Evolutionary conservation across 2,888 invertebrate genomes (phyloP).

Genomic region (Clusia tigrina): DNA sequence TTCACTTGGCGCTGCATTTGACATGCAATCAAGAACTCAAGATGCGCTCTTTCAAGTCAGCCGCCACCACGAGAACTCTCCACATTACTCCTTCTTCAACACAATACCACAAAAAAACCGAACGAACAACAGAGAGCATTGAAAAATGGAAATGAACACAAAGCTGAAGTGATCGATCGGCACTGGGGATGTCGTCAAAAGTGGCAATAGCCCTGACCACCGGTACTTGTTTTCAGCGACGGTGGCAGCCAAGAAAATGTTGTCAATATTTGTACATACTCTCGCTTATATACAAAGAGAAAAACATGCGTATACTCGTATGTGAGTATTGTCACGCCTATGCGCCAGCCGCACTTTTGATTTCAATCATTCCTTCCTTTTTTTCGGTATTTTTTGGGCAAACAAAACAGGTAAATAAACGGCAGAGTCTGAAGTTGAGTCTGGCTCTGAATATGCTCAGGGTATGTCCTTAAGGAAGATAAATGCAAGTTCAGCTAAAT

Average conservation of each 20-base stretch:
- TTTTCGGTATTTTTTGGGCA: neutral
- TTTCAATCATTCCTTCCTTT: slow-evolving; percentile 14
- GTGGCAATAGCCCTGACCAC: slow-evolving; percentile 16
- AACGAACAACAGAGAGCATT: no score
- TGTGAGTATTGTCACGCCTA: slow-evolving; percentile 24
- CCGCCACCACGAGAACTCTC: no score
- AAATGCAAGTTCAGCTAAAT: neutral
- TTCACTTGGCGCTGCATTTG: no score
- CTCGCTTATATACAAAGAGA: neutral
- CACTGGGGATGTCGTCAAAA: slow-evolving; percentile 23
- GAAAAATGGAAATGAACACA: no score
- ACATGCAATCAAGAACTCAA: no score
- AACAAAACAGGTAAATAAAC: no score
- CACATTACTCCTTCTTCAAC: no score
- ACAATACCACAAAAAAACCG: neutral
- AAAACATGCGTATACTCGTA: slow-evolving; percentile 13
- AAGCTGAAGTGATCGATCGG: neutral
- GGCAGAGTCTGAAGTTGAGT: no score
- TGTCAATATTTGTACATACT: neutral
- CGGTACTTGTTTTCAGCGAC: neutral
- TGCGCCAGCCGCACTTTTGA: slow-evolving; percentile 21
- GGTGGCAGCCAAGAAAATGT: neutral
- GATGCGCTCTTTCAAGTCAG: no score
- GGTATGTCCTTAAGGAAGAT: no score
- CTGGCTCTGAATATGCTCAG: no score